Conservation (phyloP, 2,888 invertebrate species). For the Hirtodrosophila cameraria region DNA sequence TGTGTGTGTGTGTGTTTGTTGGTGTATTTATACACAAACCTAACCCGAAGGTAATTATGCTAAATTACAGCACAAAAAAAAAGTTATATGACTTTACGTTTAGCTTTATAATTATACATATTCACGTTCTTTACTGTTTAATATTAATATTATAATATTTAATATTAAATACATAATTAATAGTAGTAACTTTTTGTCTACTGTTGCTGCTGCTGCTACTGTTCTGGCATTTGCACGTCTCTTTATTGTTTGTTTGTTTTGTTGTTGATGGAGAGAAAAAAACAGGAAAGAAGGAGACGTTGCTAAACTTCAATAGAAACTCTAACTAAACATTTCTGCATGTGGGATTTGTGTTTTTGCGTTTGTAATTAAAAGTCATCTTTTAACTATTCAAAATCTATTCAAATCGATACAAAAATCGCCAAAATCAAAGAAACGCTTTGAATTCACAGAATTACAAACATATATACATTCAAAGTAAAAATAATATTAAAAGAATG, state of each 20-base stretch:
- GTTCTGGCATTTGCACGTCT: slow-evolving; percentile 23
- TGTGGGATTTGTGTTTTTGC: neutral
- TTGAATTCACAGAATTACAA: neutral
- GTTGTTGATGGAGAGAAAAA: neutral
- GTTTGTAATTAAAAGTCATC: slow-evolving; percentile 4
- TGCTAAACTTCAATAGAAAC: slow-evolving; percentile 6
- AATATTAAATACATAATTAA: slow-evolving; percentile 58
- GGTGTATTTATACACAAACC: slow-evolving; percentile 32
- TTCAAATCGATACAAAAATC: neutral
- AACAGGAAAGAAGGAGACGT: too few relatives aligned
- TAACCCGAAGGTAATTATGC: slow-evolving; percentile 42
- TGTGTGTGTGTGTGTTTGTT: slow-evolving; percentile 17
- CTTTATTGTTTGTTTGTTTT: neutral
- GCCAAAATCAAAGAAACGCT: neutral
- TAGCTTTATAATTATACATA: slow-evolving; percentile 40
- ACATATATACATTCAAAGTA: slow-evolving; percentile 3
- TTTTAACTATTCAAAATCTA: neutral
- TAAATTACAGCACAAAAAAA: slow-evolving; percentile 61
- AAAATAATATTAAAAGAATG: neutral
- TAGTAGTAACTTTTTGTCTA: slow-evolving; percentile 55
- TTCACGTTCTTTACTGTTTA: slow-evolving; percentile 20
- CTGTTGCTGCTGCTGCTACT: slow-evolving; percentile 28
- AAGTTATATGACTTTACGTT: slow-evolving; percentile 39
- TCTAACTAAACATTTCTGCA: slow-evolving; percentile 4
- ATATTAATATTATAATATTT: slow-evolving; percentile 54